phyloP scores from a whole-genome alignment of 2,113 vertebrate species.

The Phoenicopterus ruber region DNA sequence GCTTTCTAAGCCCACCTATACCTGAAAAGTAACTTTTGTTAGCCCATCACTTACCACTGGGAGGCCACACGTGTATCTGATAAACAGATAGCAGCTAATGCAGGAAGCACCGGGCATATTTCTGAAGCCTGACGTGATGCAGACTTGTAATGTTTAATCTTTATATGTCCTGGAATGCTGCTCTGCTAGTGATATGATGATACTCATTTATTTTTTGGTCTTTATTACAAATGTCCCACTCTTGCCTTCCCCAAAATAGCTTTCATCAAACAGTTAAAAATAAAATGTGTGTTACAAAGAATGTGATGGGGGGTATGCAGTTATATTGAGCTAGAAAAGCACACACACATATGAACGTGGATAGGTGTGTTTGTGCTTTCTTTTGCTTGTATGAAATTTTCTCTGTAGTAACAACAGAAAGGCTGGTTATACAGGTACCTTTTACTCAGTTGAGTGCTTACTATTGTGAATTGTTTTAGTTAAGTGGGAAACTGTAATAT shows the following conservation, averaged over 20 bases:
- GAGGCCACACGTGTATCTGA: neutral
- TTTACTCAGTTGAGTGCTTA: neutral
- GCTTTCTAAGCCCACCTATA: neutral
- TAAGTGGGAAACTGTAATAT: neutral
- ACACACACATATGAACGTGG: rapidly evolving
- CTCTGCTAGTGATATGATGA: neutral
- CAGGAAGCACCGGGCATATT: neutral
- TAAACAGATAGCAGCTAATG: neutral
- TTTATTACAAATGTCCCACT: neutral
- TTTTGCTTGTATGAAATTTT: neutral
- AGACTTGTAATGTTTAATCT: neutral
- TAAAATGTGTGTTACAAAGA: neutral
- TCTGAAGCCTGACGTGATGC: neutral
- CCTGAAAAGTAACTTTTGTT: neutral
- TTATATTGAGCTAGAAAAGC: neutral
- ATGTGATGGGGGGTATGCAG: neutral
- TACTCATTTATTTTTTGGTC: neutral
- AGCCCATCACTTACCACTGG: conserved; percentile 21
- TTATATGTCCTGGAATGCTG: neutral
- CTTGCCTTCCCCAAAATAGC: neutral
- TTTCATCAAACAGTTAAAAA: neutral
- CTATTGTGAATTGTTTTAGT: neutral
- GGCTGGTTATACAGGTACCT: neutral
- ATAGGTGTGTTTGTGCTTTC: neutral
- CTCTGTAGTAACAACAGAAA: neutral